Percentiles rank a stretch among this genome's conserved stretches.
phyloP scores from a whole-genome alignment of 2,797 vertebrate species.

The Acomys russatus region DNA sequence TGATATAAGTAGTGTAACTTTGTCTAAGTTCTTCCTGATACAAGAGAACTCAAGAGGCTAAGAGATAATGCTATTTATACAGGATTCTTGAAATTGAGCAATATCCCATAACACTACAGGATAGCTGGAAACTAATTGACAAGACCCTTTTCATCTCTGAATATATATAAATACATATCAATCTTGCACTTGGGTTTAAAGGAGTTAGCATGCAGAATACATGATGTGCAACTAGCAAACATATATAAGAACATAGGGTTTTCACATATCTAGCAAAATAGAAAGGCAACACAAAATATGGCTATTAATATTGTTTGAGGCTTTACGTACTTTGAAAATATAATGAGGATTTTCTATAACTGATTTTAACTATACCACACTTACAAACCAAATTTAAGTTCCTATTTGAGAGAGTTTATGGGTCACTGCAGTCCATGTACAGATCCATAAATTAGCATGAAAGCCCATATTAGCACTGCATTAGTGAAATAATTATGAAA shows the following conservation, averaged over 20 bases:
- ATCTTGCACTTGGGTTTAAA: background rate
- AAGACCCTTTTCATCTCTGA: background rate
- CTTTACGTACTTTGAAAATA: background rate
- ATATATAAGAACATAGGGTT: background rate
- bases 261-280: background rate
- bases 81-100: background rate
- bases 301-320: background rate
- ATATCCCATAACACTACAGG: background rate
- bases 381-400: background rate
- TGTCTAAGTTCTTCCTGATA: background rate
- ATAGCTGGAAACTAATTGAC: background rate
- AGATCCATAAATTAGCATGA: background rate
- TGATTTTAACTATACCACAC: background rate
- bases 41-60: background rate
- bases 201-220: background rate
- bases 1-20: background rate
- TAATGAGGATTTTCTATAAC: background rate
- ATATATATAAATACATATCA: background rate
- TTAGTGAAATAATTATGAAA: background rate
- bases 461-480: background rate
- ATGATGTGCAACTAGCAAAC: background rate
- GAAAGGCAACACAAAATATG: background rate
- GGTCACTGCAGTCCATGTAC: background rate
- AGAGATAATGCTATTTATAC: background rate
- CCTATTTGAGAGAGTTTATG: background rate